Percentiles rank a stretch among this genome's conserved stretches.
Conservation (phyloP, 2,797 vertebrate species). For the Buphagus erythrorhynchus region DNA sequence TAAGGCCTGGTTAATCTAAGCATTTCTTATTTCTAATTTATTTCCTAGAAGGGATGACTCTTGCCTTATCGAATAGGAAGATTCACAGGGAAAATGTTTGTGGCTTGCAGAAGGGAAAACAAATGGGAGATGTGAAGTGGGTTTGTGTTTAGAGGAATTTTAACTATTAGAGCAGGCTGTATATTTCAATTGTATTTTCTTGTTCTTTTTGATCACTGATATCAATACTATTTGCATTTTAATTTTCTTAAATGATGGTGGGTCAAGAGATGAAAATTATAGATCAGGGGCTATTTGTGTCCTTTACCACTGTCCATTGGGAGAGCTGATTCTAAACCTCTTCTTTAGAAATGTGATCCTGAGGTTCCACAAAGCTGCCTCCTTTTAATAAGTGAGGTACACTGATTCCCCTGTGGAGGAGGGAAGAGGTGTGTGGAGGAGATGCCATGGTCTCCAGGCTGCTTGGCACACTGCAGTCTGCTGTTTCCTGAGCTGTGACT, state of each 20-base stretch:
- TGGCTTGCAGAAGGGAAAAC: not conserved
- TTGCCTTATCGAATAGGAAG: not conserved
- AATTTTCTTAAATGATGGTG: not conserved
- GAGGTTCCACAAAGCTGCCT: not conserved
- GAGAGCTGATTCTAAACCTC: not conserved
- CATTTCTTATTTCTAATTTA: not conserved
- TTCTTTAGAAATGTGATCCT: not conserved
- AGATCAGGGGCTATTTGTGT: fast-evolving
- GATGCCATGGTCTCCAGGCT: not conserved
- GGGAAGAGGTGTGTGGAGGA: not conserved
- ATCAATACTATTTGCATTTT: not conserved
- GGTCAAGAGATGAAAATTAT: not conserved
- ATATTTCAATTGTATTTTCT: not conserved
- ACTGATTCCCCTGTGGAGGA: not conserved
- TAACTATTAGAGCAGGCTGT: not conserved
- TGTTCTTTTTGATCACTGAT: not conserved
- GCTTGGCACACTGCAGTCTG: not conserved
- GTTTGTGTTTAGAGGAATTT: not conserved
- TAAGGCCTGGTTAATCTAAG: constrained; percentile 14
- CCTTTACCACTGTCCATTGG: not conserved
- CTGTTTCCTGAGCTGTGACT: not conserved
- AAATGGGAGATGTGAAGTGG: not conserved
- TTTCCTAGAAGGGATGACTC: not conserved
- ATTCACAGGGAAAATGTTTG: not conserved
- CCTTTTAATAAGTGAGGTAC: not conserved